Evolutionary conservation across 2,113 vertebrate genomes (phyloP), one percentile per base, ranked within the genome.

Genomic region (Triplophysa rosa): DNA sequence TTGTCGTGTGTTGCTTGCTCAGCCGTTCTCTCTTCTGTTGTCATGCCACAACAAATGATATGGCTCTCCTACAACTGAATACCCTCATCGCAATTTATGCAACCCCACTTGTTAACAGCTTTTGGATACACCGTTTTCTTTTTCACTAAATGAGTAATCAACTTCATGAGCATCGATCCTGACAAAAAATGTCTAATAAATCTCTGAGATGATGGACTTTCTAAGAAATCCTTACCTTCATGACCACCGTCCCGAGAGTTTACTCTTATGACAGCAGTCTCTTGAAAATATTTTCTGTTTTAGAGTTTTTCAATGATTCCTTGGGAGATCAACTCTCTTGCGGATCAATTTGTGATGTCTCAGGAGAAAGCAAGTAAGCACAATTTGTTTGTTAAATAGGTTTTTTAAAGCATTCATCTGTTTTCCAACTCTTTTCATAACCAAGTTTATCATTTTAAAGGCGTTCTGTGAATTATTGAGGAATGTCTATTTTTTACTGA

Each of bases 21-120:
- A 91, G 91, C 91, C 65, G 78, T 92, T 91, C 86, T 88, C 86
- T 85, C 9, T 78, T 67, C 86, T 70, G 83, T 82, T 3, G 77
- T 80, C 80, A 37, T 37, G 33, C 33, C 33, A 37, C 5, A 37
- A 37, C 33, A 67, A 90, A 90, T 83, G 37, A 52, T 79, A 14
- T 58, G 10, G 66, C 83, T 80, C 40, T 62, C 84, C 85, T 87
- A 19, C 37, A 26, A 74, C 67, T 79, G 23, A 79, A 49, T 33
- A 52, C 58, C 16, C 42, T 54, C 42, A 62, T 37, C 49, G 52
- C 67, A 63, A 26, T 47, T n/a, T 62, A 23, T 2, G 17, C 67
- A 63, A 52, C 71, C 40, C 33, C 40, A 17, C 33, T 63, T 12
- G 19, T 40, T 75, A 42, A 64, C 21, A n/a, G n/a, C 74, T 65